Percentiles rank a stretch among this genome's conserved stretches.
Evolutionary conservation across 2,113 vertebrate species (phyloP).

Genomic region (Toxotes jaculatrix): DNA sequence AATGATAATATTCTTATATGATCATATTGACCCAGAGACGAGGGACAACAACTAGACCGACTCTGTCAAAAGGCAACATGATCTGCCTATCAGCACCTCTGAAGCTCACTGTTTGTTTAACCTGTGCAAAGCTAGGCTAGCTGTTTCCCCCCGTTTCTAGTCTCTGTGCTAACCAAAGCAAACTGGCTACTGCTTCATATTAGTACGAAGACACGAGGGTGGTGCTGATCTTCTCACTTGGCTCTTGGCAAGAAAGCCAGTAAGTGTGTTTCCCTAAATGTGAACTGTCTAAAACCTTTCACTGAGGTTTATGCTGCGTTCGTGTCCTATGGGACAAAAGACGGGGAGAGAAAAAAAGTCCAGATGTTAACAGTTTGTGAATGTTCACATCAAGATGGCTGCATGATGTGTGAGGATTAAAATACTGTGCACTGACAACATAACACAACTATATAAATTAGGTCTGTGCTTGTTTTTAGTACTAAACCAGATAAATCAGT

Average conservation of each 20-base stretch:
- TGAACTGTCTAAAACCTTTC: background rate
- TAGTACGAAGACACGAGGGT: background rate
- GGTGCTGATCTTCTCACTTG: background rate
- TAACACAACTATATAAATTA: background rate
- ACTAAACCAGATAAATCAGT: too few relatives aligned
- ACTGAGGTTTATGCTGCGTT: background rate
- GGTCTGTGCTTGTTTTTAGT: background rate
- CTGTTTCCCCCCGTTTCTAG: background rate
- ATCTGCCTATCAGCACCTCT: background rate
- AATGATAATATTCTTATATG: background rate
- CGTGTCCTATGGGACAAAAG: background rate
- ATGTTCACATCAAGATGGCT: background rate
- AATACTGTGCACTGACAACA: background rate
- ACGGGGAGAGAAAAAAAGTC: background rate
- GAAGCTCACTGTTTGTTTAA: too few relatives aligned
- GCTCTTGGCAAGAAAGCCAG: background rate
- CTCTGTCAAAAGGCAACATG: too few relatives aligned
- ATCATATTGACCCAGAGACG: background rate
- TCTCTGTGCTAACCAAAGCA: background rate
- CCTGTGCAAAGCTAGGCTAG: too few relatives aligned
- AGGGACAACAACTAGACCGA: background rate
- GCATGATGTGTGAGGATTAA: background rate
- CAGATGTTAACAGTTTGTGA: background rate
- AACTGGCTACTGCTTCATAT: background rate
- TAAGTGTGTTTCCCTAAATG: background rate